A percentile compares a stretch with the other conserved stretches of the same genome.
Conservation (phyloP, 2,888 invertebrate genomes). For the Electrophaes corylata region DNA sequence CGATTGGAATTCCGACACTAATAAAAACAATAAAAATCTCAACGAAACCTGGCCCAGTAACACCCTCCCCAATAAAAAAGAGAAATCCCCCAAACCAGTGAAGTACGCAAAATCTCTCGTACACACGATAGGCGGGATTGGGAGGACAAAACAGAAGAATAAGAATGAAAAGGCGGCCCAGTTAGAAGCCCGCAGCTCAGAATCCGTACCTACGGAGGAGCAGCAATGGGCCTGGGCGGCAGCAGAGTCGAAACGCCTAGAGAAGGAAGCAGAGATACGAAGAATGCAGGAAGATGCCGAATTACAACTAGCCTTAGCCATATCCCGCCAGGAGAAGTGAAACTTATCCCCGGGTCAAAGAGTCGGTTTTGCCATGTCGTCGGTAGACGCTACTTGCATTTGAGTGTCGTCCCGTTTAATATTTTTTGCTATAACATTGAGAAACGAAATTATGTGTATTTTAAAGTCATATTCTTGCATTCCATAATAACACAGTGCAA, state of each 20-base stretch:
- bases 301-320: constrained; percentile 88
- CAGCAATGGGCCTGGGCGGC: constrained; percentile 91
- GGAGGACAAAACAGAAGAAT: constrained; percentile 62
- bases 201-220: constrained; percentile 82
- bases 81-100: constrained; percentile 79
- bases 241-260: constrained; percentile 86
- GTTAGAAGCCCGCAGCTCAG: constrained; percentile 55
- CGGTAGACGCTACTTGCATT: constrained; percentile 27
- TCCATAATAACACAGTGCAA: constrained; percentile 26
- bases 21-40: constrained; percentile 69
- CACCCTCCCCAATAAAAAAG: constrained; percentile 74
- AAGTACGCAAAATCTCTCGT: constrained; percentile 75
- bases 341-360: constrained; percentile 2
- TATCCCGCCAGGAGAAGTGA: constrained; percentile 84
- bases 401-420: constrained; percentile 24
- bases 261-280: constrained; percentile 85
- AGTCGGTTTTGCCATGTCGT: constrained; percentile 31
- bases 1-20: constrained; percentile 62
- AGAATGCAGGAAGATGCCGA: constrained; percentile 88
- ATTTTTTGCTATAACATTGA: constrained; percentile 9
- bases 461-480: constrained; percentile 21
- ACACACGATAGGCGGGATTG: constrained; percentile 79
- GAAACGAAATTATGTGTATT: constrained; percentile 9
- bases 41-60: constrained; percentile 75
- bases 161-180: constrained; percentile 60